phyloP scores from a whole-genome alignment of 2,797 vertebrate species.

The Benthosema pterotum region DNA sequence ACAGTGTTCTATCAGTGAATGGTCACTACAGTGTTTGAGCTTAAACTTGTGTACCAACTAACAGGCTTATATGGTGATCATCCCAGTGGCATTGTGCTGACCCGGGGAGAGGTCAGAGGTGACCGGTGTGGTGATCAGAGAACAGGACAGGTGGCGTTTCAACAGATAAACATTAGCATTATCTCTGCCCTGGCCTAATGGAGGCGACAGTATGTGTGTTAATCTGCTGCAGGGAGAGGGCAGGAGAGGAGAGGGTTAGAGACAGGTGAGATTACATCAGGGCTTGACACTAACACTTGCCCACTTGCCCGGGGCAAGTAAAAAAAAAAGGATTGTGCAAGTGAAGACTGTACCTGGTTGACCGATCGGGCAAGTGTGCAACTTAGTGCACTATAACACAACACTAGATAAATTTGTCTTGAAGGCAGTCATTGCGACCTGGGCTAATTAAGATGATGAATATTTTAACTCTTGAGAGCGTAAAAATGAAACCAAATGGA shows the following conservation, averaged over 20 bases:
- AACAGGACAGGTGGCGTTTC: slow-evolving; percentile 38
- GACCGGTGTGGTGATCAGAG: slow-evolving; percentile 30
- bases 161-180: slow-evolving; percentile 24
- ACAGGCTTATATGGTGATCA: slow-evolving; percentile 55
- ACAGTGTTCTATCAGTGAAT: no score
- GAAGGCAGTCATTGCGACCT: no score
- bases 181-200: slow-evolving; percentile 27
- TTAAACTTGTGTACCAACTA: slow-evolving; percentile 70
- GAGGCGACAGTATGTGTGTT: slow-evolving; percentile 17
- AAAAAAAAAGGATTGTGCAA: no score
- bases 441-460: no score
- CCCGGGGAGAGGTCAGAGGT: slow-evolving; percentile 49
- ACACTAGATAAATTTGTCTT: no score
- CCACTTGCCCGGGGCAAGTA: no score
- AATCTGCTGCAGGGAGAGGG: slow-evolving; percentile 27
- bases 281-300: no score
- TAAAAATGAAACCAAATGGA: no score
- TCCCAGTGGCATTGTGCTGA: slow-evolving; percentile 44
- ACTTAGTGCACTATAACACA: no score
- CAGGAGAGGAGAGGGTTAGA: slow-evolving; percentile 13
- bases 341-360: no score
- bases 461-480: no score
- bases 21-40: slow-evolving; percentile 35
- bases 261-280: slow-evolving; percentile 13
- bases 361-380: no score